Evolutionary conservation across 2,888 invertebrate genomes (phyloP).

Genomic region (Ptychoptera albimana): DNA sequence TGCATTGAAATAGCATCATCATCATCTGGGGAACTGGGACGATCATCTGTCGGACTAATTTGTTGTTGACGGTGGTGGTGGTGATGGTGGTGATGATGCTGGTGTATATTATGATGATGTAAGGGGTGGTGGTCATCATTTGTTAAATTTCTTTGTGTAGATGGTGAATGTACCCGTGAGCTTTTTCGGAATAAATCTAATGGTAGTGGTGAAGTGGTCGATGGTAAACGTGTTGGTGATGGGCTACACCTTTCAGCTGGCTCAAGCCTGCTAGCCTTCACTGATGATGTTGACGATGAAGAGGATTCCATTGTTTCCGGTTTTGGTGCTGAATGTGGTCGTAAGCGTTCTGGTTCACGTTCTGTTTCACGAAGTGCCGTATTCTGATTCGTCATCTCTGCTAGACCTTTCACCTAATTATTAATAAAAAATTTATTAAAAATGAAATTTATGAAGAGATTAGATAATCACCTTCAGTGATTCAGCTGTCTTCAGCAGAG

Average conservation of each 20-base stretch:
- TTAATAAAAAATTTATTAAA: conserved; percentile 7
- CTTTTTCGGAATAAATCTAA: conserved; percentile 31
- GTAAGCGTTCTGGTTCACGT: conserved; percentile 33
- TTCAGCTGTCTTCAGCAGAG: conserved; percentile 81
- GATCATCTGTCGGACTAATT: conserved; percentile 14
- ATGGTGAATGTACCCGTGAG: conserved; percentile 10
- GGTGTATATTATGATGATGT: conserved; percentile 7
- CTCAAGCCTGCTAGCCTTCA: conserved; percentile 2
- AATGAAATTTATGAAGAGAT: neutral
- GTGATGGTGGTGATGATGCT: conserved; percentile 12
- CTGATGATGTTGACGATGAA: conserved; percentile 15
- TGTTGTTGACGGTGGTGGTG: conserved; percentile 22
- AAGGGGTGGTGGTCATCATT: no score
- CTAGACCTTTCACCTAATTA: conserved; percentile 62
- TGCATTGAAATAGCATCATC: conserved; percentile 36
- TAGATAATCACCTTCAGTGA: conserved; percentile 55
- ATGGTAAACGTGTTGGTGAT: conserved; percentile 18
- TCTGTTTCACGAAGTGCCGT: conserved; percentile 35
- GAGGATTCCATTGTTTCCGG: conserved; percentile 15
- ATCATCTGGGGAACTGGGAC: conserved; percentile 41
- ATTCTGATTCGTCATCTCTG: conserved; percentile 80
- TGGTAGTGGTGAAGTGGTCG: conserved; percentile 22
- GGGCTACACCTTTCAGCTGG: conserved; percentile 23
- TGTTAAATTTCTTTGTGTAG: conserved; percentile 1
- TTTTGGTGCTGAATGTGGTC: conserved; percentile 23